Percentiles rank a stretch among this genome's conserved stretches.
Conservation (phyloP, 2,888 invertebrate species). For the Chaitophorus viminalis region DNA sequence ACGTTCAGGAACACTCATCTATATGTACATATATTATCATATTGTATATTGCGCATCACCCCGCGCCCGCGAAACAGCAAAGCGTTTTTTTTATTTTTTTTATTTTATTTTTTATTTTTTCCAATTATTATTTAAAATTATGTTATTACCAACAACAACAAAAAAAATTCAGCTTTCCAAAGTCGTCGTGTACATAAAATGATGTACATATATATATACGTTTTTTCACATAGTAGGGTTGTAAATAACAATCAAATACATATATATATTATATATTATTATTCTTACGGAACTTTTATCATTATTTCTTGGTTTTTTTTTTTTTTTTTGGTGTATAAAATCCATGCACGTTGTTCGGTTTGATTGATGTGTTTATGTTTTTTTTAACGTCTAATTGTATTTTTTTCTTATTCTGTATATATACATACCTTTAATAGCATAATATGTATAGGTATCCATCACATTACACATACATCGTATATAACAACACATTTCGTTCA, state of each 20-base stretch:
- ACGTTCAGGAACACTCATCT: background rate
- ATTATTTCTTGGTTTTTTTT: slow-evolving; percentile 28
- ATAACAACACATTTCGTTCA: background rate
- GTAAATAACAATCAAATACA: slow-evolving; percentile 56
- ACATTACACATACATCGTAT: background rate
- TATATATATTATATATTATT: slow-evolving; percentile 26
- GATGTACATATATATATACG: slow-evolving; percentile 31
- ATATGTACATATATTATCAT: background rate
- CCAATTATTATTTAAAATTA: slow-evolving; percentile 12
- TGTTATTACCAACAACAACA: background rate
- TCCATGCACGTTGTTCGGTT: slow-evolving; percentile 58
- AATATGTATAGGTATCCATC: background rate
- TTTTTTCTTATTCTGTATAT: background rate
- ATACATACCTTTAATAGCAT: background rate
- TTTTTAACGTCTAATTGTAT: slow-evolving; percentile 27
- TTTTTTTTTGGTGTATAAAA: slow-evolving; percentile 38
- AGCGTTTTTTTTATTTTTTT: slow-evolving; percentile 17
- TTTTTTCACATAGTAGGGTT: slow-evolving; percentile 45
- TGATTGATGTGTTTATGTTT: slow-evolving; percentile 44
- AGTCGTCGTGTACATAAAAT: slow-evolving; percentile 57
- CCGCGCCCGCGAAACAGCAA: background rate
- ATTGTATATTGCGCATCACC: background rate
- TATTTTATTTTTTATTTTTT: slow-evolving; percentile 20
- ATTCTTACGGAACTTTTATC: slow-evolving; percentile 24
- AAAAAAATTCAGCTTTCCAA: slow-evolving; percentile 60